A percentile compares a stretch with the other conserved stretches of the same genome.
Conservation (phyloP, 2,888 invertebrate species). For the Neuroscelio doddi region DNA sequence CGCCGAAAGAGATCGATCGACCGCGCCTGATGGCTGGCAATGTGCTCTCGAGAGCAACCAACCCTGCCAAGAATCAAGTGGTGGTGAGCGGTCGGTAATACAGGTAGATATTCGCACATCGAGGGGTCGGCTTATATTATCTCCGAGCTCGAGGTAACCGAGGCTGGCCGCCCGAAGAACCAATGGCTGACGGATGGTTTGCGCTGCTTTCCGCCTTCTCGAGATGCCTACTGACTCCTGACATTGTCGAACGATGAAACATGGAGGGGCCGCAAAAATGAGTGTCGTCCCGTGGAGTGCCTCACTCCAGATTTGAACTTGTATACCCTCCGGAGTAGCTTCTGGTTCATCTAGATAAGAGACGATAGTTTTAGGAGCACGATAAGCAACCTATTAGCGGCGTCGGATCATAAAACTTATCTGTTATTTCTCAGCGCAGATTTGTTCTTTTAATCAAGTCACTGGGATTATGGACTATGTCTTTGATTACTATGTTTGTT, state of each 20-base stretch:
- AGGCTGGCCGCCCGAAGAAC: conserved; percentile 37
- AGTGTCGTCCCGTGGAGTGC: conserved; percentile 11
- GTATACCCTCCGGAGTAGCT: conserved; percentile 20
- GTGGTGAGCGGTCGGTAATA: conserved; percentile 33
- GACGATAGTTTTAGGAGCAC: conserved; percentile 18
- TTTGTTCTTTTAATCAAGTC: conserved; percentile 29
- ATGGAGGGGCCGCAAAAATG: conserved; percentile 11
- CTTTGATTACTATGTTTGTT: no score
- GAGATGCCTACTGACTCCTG: conserved; percentile 25
- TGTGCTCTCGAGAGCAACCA: conserved; percentile 24
- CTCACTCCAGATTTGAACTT: no score
- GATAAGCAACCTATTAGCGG: conserved; percentile 38
- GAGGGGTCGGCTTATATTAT: conserved; percentile 23
- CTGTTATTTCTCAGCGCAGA: conserved; percentile 5
- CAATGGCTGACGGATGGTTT: conserved; percentile 43
- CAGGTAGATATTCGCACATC: conserved; percentile 35
- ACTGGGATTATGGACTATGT: no score
- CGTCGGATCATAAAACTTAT: conserved; percentile 28
- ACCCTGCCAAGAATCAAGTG: conserved; percentile 20
- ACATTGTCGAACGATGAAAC: conserved; percentile 31
- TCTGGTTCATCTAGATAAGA: background rate
- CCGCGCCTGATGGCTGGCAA: conserved; percentile 35
- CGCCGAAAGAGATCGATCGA: conserved; percentile 59
- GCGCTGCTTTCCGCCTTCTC: conserved; percentile 38
- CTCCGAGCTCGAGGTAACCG: conserved; percentile 25